Evolutionary conservation across 2,113 vertebrate genomes (phyloP).

Genomic region (Salvelinus alpinus): DNA sequence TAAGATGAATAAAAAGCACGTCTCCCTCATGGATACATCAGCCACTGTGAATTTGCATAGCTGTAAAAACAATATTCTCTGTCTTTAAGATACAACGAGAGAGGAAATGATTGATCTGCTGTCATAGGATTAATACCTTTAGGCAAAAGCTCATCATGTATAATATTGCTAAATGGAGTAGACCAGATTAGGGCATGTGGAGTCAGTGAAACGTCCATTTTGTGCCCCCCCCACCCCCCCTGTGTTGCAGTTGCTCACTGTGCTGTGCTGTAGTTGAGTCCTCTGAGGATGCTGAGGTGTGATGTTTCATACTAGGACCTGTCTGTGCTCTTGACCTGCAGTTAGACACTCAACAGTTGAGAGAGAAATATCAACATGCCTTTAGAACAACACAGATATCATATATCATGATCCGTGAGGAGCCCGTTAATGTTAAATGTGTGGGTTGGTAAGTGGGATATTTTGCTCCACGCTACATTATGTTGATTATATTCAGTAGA

Average conservation of each 20-base stretch:
- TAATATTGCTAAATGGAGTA: too few species aligned
- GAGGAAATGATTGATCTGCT: too few species aligned
- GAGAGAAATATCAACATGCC: not conserved
- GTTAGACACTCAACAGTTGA: not conserved
- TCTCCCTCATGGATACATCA: conserved; percentile 24
- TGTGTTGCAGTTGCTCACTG: not conserved
- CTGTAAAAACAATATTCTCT: too few species aligned
- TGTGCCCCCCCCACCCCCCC: not conserved
- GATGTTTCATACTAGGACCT: not conserved
- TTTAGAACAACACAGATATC: not conserved
- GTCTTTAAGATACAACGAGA: too few species aligned
- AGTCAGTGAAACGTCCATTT: not conserved
- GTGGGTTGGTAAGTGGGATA: too few species aligned
- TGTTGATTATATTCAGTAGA: too few species aligned
- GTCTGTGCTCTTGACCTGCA: not conserved
- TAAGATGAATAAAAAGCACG: conserved; percentile 30
- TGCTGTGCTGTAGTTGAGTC: not conserved
- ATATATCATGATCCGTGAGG: not conserved
- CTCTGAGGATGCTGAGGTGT: not conserved
- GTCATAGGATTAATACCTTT: too few species aligned
- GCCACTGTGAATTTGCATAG: conserved; percentile 15
- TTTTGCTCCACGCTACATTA: too few species aligned
- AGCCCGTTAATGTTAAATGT: too few species aligned
- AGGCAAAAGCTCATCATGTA: too few species aligned
- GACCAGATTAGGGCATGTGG: not conserved